phyloP scores from a whole-genome alignment of 2,797 vertebrate genomes.

The Scolopax rusticola region DNA sequence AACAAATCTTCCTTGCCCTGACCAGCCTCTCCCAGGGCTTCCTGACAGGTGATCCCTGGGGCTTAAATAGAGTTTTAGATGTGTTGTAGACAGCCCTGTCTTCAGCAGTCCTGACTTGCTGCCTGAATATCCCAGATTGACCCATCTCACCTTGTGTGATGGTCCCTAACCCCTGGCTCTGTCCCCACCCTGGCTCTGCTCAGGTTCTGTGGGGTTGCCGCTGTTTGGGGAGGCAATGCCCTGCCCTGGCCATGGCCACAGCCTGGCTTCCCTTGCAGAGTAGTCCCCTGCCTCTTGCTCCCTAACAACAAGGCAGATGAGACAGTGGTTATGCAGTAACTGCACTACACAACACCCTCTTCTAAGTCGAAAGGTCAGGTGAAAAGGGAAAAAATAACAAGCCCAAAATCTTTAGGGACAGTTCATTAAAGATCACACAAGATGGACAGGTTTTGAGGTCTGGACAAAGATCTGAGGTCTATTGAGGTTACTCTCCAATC shows the following conservation, averaged over 20 bases:
- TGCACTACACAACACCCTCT: fast-evolving
- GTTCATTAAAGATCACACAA: neutral
- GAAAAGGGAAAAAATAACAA: neutral
- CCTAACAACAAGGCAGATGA: neutral
- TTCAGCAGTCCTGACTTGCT: neutral
- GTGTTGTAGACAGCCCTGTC: neutral
- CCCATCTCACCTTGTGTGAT: fast-evolving
- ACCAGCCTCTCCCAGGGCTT: fast-evolving
- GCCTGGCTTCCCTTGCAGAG: neutral
- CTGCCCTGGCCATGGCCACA: neutral
- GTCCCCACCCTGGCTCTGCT: neutral
- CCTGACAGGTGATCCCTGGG: fast-evolving
- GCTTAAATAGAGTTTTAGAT: neutral
- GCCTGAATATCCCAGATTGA: neutral
- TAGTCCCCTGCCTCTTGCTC: fast-evolving
- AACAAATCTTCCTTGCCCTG: neutral
- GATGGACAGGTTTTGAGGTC: neutral
- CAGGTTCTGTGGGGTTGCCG: neutral
- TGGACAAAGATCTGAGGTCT: neutral
- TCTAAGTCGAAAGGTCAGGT: fast-evolving
- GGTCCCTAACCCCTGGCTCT: neutral
- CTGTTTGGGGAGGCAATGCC: neutral
- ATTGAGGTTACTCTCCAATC: neutral
- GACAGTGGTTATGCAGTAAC: fast-evolving
- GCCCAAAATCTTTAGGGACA: neutral